These are phyloP conservation scores for Salticus scenicus DNA, from an alignment of 2,888 invertebrate genomes.

Conservation along the genomic window DNA sequence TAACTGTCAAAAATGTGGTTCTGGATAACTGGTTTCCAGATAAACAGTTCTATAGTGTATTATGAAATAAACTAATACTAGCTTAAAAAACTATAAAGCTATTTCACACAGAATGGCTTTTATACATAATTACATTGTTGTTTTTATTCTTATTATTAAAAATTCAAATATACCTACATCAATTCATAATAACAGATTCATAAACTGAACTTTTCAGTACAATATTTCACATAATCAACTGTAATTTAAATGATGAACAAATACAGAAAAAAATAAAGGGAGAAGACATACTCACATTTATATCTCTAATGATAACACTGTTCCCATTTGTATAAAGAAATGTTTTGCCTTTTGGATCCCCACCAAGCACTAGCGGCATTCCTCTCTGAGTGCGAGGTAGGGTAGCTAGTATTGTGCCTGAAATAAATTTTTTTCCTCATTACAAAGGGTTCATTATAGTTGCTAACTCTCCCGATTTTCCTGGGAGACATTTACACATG, in stretches of 20 bases:
- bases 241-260: neutral
- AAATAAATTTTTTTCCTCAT: conserved; percentile 73
- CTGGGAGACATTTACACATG: neutral
- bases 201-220: too few relatives aligned
- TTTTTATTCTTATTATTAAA: too few relatives aligned
- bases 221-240: neutral
- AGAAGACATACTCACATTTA: conserved; percentile 82
- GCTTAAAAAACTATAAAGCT: too few relatives aligned
- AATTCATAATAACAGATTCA: too few relatives aligned
- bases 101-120: too few relatives aligned
- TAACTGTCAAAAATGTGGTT: too few relatives aligned
- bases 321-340: conserved; percentile 98
- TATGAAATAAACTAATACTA: too few relatives aligned
- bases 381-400: conserved; percentile 96
- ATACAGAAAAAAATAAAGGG: neutral
- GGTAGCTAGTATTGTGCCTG: conserved; percentile 83
- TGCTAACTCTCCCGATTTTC: neutral
- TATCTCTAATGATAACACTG: conserved; percentile 96
- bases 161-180: too few relatives aligned
- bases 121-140: too few relatives aligned
- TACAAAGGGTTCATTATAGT: neutral
- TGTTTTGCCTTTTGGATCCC: conserved; percentile 97
- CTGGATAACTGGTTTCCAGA: too few relatives aligned
- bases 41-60: too few relatives aligned
- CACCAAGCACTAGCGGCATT: conserved; percentile 93